Base-by-base conservation (phyloP, 1,140 invertebrate genomes). In the Zaprionus gabonicus region DNA sequence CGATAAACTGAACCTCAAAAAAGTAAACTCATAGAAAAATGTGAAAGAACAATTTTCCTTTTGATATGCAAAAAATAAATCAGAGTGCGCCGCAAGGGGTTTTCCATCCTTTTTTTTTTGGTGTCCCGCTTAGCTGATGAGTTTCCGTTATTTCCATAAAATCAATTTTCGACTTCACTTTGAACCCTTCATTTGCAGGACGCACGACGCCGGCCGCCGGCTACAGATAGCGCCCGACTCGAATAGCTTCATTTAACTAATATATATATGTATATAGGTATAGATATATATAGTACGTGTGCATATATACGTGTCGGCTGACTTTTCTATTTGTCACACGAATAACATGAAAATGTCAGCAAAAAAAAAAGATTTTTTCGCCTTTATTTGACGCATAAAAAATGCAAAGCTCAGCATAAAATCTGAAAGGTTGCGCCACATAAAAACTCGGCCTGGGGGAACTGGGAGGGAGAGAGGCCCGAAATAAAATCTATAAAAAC, bases 321-420 rank as follows among this genome's bases (percentile, higher is more conserved):
- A 59, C 58, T 77, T 66, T 88, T 65, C 70, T 71, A 84, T 75
- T 84, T 81, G 78, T 84, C 81, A 75, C 38, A 49, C 60, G 59
- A 51, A 58, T 73, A 76, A 75, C 44, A 38, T 44, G 55, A 66
- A 78, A 72, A 81, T 75, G 70, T 64, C 72, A 58, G 55, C 68
- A 75, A 67, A 79, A 77, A 75, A 67, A 76, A 60, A 75, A 58
- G 62, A 38, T 27, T 46, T 66, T 73, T 59, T 68, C 23, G 15
- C 31, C 1, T 62, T 41, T 34, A 13, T 60, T 31, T 53, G 27
- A 1, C 15, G 23, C 25, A 53, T 25, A 62, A 57, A 62, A 71
- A 65, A 78, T 58, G 70, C 78, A 81, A 70, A 70, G 74, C 72
- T 87, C 83, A 75, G 80, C 74, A 88, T 65, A 78, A 88, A 87